phyloP scores from a whole-genome alignment of 2,797 vertebrate species.

The Pseudopleuronectes americanus region DNA sequence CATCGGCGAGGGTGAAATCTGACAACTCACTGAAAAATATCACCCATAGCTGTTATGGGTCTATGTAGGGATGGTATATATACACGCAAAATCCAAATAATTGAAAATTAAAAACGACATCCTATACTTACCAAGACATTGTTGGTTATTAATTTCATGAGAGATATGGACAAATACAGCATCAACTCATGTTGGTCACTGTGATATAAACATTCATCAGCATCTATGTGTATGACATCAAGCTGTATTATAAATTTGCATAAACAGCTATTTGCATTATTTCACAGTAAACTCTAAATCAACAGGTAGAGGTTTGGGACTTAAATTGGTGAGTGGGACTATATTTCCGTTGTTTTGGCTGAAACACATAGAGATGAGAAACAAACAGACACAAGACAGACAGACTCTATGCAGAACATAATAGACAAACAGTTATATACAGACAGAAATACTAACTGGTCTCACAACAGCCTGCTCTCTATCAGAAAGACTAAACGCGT shows the following conservation, averaged over 20 bases:
- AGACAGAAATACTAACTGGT: slow-evolving; percentile 51
- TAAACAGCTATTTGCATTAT: slow-evolving; percentile 35
- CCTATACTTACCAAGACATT: slow-evolving; percentile 89
- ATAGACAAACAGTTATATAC: slow-evolving; percentile 64
- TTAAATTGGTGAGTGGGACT: slow-evolving; percentile 17
- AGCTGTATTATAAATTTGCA: slow-evolving; percentile 59
- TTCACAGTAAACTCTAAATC: slow-evolving; percentile 38
- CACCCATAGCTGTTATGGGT: slow-evolving; percentile 87
- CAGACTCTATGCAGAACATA: slow-evolving; percentile 52
- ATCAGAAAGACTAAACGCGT: slow-evolving; percentile 53
- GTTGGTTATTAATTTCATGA: slow-evolving; percentile 88
- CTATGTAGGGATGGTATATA: slow-evolving; percentile 84
- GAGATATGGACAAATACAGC: slow-evolving; percentile 90
- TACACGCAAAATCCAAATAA: slow-evolving; percentile 80
- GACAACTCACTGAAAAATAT: slow-evolving; percentile 92
- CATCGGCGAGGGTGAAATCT: slow-evolving; percentile 82
- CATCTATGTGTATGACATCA: slow-evolving; percentile 74
- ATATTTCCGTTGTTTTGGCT: slow-evolving; percentile 28
- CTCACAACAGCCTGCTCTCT: slow-evolving; percentile 44
- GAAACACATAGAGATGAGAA: slow-evolving; percentile 63
- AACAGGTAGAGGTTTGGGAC: slow-evolving; percentile 22
- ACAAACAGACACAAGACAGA: slow-evolving; percentile 73
- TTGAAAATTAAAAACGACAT: slow-evolving; percentile 74
- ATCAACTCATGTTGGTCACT: slow-evolving; percentile 88
- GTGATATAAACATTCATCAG: slow-evolving; percentile 82